A percentile compares a stretch with the other conserved stretches of the same genome.
Conservation (phyloP, 2,797 vertebrate genomes). For the Balearica regulorum region DNA sequence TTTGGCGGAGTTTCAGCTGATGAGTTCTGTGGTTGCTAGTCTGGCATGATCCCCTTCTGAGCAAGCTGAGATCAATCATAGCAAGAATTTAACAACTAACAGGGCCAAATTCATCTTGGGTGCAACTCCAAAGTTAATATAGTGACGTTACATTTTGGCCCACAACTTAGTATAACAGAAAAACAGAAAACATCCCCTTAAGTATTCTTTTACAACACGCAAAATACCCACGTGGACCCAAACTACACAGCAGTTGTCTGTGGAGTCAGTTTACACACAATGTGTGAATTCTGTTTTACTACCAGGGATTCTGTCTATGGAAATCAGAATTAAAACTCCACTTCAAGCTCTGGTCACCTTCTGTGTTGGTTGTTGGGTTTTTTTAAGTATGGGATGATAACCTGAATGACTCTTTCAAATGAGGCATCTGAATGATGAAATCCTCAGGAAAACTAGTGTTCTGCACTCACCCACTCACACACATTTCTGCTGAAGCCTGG, state of each 20-base stretch:
- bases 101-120: conserved; percentile 23
- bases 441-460: not conserved
- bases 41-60: conserved; percentile 10
- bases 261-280: not conserved
- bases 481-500: not conserved
- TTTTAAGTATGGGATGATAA: not conserved
- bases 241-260: not conserved
- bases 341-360: not conserved
- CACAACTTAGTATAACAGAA: not conserved
- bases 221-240: not conserved
- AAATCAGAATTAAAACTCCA: not conserved
- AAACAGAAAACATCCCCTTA: not conserved
- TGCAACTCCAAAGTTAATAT: conserved; percentile 9
- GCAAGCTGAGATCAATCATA: conserved; percentile 39
- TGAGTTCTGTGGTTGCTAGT: conserved; percentile 48
- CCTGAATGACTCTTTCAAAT: not conserved
- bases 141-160: conserved; percentile 10
- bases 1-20: conserved; percentile 18
- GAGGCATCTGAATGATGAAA: not conserved
- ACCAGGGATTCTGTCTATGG: not conserved
- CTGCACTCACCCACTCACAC: not conserved
- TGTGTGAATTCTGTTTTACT: not conserved
- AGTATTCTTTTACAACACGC: not conserved
- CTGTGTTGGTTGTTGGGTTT: not conserved
- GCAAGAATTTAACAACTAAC: conserved; percentile 34